Evolutionary conservation across 23 tunicate genomes (phyloP), one percentile per base, ranked within the genome.

Genomic region (Trididemnum clinides): DNA sequence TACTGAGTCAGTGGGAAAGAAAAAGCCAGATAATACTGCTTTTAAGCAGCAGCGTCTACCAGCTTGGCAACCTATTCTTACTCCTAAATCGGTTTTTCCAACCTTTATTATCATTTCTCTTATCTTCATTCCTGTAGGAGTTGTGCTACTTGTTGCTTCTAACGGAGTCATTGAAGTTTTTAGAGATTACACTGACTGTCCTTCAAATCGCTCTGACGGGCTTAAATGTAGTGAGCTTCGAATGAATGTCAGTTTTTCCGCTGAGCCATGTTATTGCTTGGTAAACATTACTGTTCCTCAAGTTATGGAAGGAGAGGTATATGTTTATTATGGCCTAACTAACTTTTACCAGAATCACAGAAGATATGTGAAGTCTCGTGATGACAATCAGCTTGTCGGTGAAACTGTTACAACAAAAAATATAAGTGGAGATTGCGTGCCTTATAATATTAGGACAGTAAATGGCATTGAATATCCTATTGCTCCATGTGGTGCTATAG

Each of bases 401-500:
- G 37, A 50, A 26, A 38, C 37, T 0, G 84, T 72, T 3, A 54
- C 83, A 0, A 57, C 33, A 19, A 58, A 7, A 28, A 34, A 36
- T 20, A 50, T 90, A 7, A 81, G 72, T 58, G 37, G 23, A 5
- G 89, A 87, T 71, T 96, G 99, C 69, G 51, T 28, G 2, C 99
- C 99, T 6, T 96, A 88, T 73, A n/a, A n/a, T n/a, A n/a, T n/a
- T n/a, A 23, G 73, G 25, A 21, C 27, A 1, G 44, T 22, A 1
- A 20, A 39, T 64, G 66, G 35, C 3, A 3, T 71, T 10, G n/a
- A n/a, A n/a, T 5, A 12, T 1, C 86, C 85, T 10, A 80, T 89
- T 50, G 99, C 99, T 1, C 99, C 99, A 2, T 91, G 96, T 81
- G 99, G 99, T 27, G 99, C 99, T 23, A 96, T 96, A 58, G 99